Evolutionary conservation across 1,140 invertebrate species (phyloP).

Genomic region (Bradysia coprophila): DNA sequence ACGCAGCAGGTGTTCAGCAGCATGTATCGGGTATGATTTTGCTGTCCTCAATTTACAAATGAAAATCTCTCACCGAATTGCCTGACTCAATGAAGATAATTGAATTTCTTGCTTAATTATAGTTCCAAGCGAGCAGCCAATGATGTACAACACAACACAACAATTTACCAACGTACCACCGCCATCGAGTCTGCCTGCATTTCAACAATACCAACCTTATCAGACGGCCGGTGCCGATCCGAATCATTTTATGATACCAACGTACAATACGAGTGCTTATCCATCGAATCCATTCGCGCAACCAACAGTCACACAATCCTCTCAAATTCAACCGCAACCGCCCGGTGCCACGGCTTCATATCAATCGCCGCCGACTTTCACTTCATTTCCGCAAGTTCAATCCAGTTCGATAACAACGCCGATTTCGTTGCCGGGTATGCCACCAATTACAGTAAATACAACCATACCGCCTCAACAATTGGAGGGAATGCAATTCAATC

Average conservation of each 20-base stretch:
- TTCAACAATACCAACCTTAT: conserved; percentile 2
- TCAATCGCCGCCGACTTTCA: conserved; percentile 12
- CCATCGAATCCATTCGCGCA: not conserved
- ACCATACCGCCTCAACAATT: conserved; percentile 31
- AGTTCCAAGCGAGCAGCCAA: conserved; percentile 35
- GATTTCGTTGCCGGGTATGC: conserved; percentile 59
- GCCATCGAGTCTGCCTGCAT: not conserved
- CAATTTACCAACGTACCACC: conserved; percentile 1
- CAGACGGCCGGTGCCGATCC: not conserved
- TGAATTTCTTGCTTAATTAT: no score
- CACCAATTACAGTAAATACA: conserved; percentile 61
- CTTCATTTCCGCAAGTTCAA: conserved; percentile 21
- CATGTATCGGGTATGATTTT: no score
- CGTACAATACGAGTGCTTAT: not conserved
- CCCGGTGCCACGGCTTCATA: conserved; percentile 5
- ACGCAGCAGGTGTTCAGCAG: no score
- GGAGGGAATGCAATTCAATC: not conserved
- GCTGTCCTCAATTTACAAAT: no score
- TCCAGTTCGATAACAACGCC: conserved; percentile 34
- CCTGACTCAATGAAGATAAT: no score
- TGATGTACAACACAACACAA: conserved; percentile 3
- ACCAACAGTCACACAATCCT: not conserved
- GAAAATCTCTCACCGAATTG: no score
- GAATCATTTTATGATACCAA: not conserved
- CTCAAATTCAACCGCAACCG: conserved; percentile 7